Evolutionary conservation across 2,113 vertebrate species (phyloP).

Genomic region (Trematocara zebra): DNA sequence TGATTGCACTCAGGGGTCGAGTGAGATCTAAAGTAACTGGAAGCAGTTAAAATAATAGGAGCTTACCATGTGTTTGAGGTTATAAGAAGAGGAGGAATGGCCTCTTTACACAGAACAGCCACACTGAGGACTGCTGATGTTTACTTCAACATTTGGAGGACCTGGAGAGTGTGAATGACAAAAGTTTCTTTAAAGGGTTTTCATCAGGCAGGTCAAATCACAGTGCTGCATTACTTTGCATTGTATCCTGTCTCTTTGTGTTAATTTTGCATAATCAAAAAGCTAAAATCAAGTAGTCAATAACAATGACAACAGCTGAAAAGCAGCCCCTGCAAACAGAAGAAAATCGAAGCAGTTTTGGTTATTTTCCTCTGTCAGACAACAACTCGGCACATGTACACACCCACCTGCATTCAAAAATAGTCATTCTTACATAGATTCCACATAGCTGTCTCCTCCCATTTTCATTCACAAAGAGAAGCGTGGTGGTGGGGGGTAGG

Average conservation of each 20-base stretch:
- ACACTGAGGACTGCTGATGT: neutral
- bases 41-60: slow-evolving; percentile 86
- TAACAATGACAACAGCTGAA: neutral
- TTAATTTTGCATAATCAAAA: neutral
- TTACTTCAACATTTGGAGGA: neutral
- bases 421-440: neutral
- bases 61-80: slow-evolving; percentile 75
- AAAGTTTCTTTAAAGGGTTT: neutral
- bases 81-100: slow-evolving; percentile 68
- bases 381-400: neutral
- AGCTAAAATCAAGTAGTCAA: neutral
- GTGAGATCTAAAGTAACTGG: slow-evolving; percentile 83
- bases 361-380: slow-evolving; percentile 39
- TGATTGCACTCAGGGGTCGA: slow-evolving; percentile 83
- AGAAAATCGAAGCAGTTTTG: neutral
- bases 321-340: neutral
- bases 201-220: neutral
- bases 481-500: slow-evolving; percentile 12
- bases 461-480: slow-evolving; percentile 56
- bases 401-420: neutral
- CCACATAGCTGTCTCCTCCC: slow-evolving; percentile 15
- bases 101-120: slow-evolving; percentile 41
- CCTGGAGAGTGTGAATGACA: neutral
- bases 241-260: neutral
- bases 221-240: neutral